phyloP scores from a whole-genome alignment of 2,113 vertebrate species.

The Rhinichthys klamathensis region DNA sequence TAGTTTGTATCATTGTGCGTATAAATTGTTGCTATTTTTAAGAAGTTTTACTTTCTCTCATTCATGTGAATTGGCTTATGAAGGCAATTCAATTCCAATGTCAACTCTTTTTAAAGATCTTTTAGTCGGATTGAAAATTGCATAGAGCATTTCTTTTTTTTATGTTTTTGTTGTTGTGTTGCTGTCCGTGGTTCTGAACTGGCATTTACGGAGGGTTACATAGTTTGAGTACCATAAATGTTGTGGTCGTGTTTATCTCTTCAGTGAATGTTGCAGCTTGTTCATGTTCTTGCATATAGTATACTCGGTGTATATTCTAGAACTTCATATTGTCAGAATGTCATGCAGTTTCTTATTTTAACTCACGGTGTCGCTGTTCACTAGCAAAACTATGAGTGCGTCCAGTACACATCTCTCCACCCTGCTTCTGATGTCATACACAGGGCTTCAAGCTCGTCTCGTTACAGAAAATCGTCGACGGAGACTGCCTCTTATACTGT shows the following conservation, averaged over 20 bases:
- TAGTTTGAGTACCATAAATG: neutral
- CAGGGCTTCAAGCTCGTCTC: neutral
- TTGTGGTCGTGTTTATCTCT: neutral
- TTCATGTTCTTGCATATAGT: too few relatives aligned
- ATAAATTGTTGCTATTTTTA: too few relatives aligned
- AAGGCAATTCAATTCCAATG: too few relatives aligned
- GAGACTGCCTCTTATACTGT: neutral
- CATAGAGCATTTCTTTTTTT: too few relatives aligned
- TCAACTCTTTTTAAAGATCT: too few relatives aligned
- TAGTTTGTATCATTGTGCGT: too few relatives aligned
- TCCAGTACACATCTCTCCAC: neutral
- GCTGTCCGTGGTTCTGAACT: constrained; percentile 8
- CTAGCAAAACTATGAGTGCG: neutral
- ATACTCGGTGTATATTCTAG: too few relatives aligned
- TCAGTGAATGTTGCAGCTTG: neutral
- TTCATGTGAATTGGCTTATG: too few relatives aligned
- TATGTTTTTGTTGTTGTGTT: neutral
- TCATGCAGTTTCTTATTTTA: neutral
- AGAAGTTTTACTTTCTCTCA: too few relatives aligned
- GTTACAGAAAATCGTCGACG: neutral
- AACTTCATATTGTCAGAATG: neutral
- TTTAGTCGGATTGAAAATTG: too few relatives aligned
- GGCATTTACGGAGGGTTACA: neutral
- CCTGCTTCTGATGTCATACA: neutral
- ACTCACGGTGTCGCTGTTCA: constrained; percentile 59